A percentile compares a stretch with the other conserved stretches of the same genome.
These are phyloP conservation scores for Tupaia tana DNA, from an alignment of 2,113 vertebrate genomes.

Conservation along the genomic window DNA sequence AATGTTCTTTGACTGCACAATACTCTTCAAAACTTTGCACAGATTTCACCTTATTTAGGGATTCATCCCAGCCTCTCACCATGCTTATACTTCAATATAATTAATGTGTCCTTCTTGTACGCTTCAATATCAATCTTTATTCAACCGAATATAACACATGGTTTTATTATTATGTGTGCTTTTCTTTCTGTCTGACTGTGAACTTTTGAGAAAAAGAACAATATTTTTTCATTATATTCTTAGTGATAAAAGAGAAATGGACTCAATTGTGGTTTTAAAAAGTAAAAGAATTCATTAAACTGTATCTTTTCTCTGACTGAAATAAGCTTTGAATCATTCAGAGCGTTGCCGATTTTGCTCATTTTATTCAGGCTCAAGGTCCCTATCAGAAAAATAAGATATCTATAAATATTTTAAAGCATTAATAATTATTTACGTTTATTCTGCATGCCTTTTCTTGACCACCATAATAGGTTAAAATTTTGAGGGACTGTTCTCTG, in stretches of 20 bases:
- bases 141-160: background rate
- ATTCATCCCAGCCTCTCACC: rapidly evolving
- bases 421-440: background rate
- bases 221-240: background rate
- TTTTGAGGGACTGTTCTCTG: background rate
- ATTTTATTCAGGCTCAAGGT: background rate
- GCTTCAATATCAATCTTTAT: rapidly evolving
- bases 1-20: background rate
- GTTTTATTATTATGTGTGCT: background rate
- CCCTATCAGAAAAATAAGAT: background rate
- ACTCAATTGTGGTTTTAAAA: background rate
- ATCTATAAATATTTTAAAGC: background rate
- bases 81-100: rapidly evolving
- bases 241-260: background rate
- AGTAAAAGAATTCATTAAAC: background rate
- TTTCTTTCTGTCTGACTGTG: background rate
- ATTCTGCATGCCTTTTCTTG: background rate
- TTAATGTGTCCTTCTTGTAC: rapidly evolving
- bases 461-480: background rate
- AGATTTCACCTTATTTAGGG: rapidly evolving
- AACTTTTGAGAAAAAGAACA: background rate
- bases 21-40: too few relatives aligned
- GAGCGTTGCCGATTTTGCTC: background rate
- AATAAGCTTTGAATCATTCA: background rate
- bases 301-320: background rate